phyloP scores from a whole-genome alignment of 2,888 invertebrate genomes.

The Xiphydria camelus region DNA sequence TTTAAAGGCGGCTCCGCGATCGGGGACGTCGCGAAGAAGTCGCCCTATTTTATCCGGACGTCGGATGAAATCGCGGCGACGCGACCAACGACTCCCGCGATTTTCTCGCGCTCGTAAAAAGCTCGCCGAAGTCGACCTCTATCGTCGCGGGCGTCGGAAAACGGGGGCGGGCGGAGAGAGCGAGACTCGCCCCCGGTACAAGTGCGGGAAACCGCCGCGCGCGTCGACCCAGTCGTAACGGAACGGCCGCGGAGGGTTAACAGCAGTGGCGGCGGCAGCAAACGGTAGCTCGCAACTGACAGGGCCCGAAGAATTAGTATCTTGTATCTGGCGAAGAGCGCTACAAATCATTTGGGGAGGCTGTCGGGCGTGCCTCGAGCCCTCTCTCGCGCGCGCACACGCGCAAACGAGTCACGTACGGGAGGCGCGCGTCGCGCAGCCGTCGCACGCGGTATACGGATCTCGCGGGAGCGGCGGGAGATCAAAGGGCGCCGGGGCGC shows the following conservation, averaged over 20 bases:
- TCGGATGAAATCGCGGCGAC: slow-evolving; percentile 19
- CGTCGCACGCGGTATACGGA: slow-evolving; percentile 13
- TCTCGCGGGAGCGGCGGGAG: slow-evolving; percentile 12
- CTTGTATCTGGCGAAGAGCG: slow-evolving; percentile 31
- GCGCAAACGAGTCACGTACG: slow-evolving; percentile 7
- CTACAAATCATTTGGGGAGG: slow-evolving; percentile 38
- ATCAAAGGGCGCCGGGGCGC: slow-evolving; percentile 36
- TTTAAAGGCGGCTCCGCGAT: no score
- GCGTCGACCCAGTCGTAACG: slow-evolving; percentile 20
- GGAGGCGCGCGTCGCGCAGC: slow-evolving; percentile 10
- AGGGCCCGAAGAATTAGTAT: slow-evolving; percentile 33
- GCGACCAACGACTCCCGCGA: no score
- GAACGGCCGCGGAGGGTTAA: slow-evolving; percentile 7
- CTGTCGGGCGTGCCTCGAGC: slow-evolving; percentile 29
- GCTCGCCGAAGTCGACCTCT: no score
- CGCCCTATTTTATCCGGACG: no score
- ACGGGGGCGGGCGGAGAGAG: no score
- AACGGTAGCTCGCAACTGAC: slow-evolving; percentile 32
- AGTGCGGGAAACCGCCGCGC: no score
- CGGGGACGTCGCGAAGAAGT: no score
- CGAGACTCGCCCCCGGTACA: no score
- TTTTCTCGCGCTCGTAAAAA: no score
- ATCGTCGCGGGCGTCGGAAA: no score
- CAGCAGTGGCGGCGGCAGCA: slow-evolving; percentile 14
- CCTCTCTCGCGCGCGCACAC: slow-evolving; percentile 16